Base-by-base conservation (phyloP, 2,797 vertebrate genomes). In the Takifugu ocellatus region DNA sequence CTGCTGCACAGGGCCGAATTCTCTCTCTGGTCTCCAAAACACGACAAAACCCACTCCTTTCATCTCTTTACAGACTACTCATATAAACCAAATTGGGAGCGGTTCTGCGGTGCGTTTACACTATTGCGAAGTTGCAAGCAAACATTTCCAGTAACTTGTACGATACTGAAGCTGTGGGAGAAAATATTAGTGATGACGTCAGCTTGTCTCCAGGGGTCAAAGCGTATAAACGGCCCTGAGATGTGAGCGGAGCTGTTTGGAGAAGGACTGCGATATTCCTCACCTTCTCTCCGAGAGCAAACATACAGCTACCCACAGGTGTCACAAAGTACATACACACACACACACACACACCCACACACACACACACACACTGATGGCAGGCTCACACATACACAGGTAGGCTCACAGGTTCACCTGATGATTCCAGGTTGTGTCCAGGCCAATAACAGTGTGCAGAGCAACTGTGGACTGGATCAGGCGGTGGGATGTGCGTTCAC, bases 121-220 rank as follows among this genome's bases (percentile, higher is more conserved):
- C 57, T 16, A 31, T 50, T 53, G 61, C 46, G 17, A 56, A 31
- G 74, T 81, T 62, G 59, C 71, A 70, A 57, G 56, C 67, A 68
- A 55, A 64, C 25, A 36, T 56, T 75, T 67, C 66, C 65, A 75
- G 59, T 65, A 70, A 63, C 65, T 53, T 59, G 59, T 26, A 51
- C 25, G 81, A 89, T 72, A 75, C 68, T 72, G 71, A 79, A 59
- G 56, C 43, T 54, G 42, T 15, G 45, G 67, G 25, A 71, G 64
- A 87, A 84, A 88, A 81, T 84, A 84, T 87, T 83, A 81, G 77
- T 59, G 59, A 73, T 87, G 88, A 90, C 76, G 78, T 88, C 86
- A 85, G 58, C 51, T 71, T 72, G 85, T 90, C 87, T 89, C 88
- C 75, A 88, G 72, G 88, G 85, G 72, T 82, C 70, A 5, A 53